Conservation (phyloP, 2,888 invertebrate species). For the Gastrophysa polygoni region DNA sequence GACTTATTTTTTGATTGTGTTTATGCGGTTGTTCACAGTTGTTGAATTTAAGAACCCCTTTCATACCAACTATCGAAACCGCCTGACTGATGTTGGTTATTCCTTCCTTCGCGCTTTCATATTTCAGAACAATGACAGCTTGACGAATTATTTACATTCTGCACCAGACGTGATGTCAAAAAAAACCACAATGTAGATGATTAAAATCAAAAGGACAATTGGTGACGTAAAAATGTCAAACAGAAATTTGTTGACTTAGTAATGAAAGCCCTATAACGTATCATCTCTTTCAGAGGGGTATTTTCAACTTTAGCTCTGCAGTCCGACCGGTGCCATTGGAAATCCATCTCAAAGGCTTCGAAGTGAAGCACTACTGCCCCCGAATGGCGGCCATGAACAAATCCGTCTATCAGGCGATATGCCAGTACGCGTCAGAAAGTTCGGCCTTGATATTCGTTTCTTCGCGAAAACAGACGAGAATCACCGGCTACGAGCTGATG, state of each 20-base stretch:
- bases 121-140: too few relatives aligned
- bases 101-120: too few relatives aligned
- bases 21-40: too few relatives aligned
- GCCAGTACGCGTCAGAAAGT: conserved; percentile 88
- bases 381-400: conserved; percentile 99
- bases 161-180: too few relatives aligned
- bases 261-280: not conserved
- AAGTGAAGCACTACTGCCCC: conserved; percentile 98
- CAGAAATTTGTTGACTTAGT: not conserved
- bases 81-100: too few relatives aligned
- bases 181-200: too few relatives aligned
- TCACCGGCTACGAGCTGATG: conserved; percentile 95
- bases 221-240: too few relatives aligned
- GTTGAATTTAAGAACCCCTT: too few relatives aligned
- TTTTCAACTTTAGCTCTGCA: conserved; percentile 97
- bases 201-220: too few relatives aligned
- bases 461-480: conserved; percentile 92
- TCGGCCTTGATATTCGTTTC: conserved; percentile 96
- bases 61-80: too few relatives aligned
- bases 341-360: conserved; percentile 85
- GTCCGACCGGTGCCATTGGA: conserved; percentile 97
- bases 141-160: too few relatives aligned
- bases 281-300: conserved; percentile 68
- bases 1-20: too few relatives aligned
- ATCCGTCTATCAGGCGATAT: conserved; percentile 94